A percentile compares a stretch with the other conserved stretches of the same genome.
Evolutionary conservation across 2,888 invertebrate species (phyloP).

Genomic region (Fissipunctia ypsillon): DNA sequence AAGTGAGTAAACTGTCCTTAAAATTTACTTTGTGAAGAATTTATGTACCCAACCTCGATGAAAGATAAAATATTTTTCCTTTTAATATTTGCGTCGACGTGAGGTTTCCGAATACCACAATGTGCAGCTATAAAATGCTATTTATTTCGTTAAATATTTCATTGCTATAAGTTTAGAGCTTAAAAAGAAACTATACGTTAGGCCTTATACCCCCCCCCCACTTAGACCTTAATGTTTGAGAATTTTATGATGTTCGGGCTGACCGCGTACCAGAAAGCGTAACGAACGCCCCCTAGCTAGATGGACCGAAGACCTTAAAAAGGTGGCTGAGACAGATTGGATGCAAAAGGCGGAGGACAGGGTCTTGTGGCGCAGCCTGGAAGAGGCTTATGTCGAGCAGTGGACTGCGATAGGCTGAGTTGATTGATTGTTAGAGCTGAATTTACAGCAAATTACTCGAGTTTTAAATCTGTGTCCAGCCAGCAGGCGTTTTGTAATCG

Average conservation of each 20-base stretch:
- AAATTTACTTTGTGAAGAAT: conserved; percentile 47
- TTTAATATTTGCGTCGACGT: conserved; percentile 23
- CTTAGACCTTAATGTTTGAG: background rate
- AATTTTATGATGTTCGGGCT: background rate
- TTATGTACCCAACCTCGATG: conserved; percentile 18
- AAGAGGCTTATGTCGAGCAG: too few relatives aligned
- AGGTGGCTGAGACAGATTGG: too few relatives aligned
- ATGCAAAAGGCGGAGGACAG: too few relatives aligned
- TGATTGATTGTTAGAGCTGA: too few relatives aligned
- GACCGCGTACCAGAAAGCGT: too few relatives aligned
- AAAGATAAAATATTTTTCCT: conserved; percentile 46
- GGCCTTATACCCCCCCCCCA: too few relatives aligned
- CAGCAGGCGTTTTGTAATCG: background rate
- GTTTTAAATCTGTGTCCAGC: background rate
- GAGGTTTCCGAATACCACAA: conserved; percentile 22
- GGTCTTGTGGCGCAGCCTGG: too few relatives aligned
- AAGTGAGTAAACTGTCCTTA: conserved; percentile 49
- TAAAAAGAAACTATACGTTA: background rate
- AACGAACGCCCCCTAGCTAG: too few relatives aligned
- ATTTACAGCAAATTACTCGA: background rate
- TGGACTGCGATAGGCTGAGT: too few relatives aligned
- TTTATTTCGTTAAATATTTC: conserved; percentile 37
- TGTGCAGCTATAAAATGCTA: conserved; percentile 11
- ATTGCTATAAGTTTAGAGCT: conserved; percentile 21
- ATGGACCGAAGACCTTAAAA: too few relatives aligned